phyloP scores from a whole-genome alignment of 2,888 invertebrate genomes.

The Sturmia bella region DNA sequence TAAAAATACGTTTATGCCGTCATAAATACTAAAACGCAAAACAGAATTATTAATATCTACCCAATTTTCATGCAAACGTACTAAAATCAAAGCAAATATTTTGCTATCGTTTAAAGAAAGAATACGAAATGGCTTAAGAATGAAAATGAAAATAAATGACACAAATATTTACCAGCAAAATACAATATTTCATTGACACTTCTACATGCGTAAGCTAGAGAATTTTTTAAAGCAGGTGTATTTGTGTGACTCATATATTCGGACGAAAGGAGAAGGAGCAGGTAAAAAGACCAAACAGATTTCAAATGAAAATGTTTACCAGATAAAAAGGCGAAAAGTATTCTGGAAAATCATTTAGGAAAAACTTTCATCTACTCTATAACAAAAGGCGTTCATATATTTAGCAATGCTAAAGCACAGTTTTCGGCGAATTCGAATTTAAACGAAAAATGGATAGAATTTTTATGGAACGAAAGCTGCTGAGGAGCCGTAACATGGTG shows the following conservation, averaged over 20 bases:
- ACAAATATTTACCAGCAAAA: constrained; percentile 52
- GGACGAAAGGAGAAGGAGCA: no score
- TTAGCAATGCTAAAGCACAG: no score
- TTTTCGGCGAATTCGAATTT: no score
- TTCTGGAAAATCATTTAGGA: constrained; percentile 55
- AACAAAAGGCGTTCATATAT: no score
- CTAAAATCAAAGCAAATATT: constrained; percentile 30
- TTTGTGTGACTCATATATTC: background rate
- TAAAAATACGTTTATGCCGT: constrained; percentile 64
- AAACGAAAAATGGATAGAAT: no score
- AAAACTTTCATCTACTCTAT: no score
- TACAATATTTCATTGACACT: constrained; percentile 47
- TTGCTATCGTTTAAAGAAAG: constrained; percentile 20
- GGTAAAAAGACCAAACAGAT: no score
- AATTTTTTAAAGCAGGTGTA: background rate
- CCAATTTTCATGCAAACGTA: constrained; percentile 17
- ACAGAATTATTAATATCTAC: constrained; percentile 13
- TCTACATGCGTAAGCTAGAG: background rate
- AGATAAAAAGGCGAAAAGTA: no score
- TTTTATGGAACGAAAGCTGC: no score
- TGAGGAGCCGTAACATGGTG: no score
- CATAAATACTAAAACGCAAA: constrained; percentile 55
- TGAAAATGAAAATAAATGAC: constrained; percentile 39
- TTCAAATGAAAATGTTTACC: no score
- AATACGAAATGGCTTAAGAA: constrained; percentile 19